These are phyloP conservation scores for Drosophila diplacantha DNA, from an alignment of 2,888 invertebrate species.

Conservation along the genomic window DNA sequence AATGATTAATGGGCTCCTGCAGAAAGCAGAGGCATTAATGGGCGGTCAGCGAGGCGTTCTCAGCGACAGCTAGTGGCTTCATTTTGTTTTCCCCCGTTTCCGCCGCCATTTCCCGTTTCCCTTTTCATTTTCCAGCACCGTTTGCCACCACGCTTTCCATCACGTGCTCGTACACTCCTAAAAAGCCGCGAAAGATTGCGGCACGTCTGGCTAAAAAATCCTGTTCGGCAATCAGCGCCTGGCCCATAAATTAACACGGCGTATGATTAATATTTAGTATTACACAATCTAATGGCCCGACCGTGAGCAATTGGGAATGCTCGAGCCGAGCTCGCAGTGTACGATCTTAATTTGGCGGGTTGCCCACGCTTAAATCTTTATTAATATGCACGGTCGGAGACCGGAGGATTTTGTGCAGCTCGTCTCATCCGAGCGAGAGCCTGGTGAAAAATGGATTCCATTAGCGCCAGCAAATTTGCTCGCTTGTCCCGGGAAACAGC, in stretches of 20 bases:
- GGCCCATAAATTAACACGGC: slow-evolving; percentile 55
- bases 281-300: slow-evolving; percentile 62
- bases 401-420: slow-evolving; percentile 34
- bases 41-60: slow-evolving; percentile 50
- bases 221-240: slow-evolving; percentile 50
- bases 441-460: slow-evolving; percentile 57
- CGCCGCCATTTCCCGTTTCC: slow-evolving; percentile 7
- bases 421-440: slow-evolving; percentile 34
- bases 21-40: slow-evolving; percentile 55
- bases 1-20: slow-evolving; percentile 62
- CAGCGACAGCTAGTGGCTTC: slow-evolving; percentile 37
- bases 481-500: slow-evolving; percentile 32
- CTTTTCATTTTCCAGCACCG: slow-evolving; percentile 4
- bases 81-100: slow-evolving; percentile 49
- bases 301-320: slow-evolving; percentile 59
- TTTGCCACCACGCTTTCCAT: slow-evolving; percentile 5
- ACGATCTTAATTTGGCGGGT: slow-evolving; percentile 55
- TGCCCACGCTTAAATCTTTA: slow-evolving; percentile 59
- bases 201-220: slow-evolving; percentile 51
- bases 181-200: slow-evolving; percentile 40
- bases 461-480: slow-evolving; percentile 59
- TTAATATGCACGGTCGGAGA: slow-evolving; percentile 59
- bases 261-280: slow-evolving; percentile 69
- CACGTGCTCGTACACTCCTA: slow-evolving; percentile 29
- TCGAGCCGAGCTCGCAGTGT: slow-evolving; percentile 34